Evolutionary conservation across 2,113 vertebrate genomes (phyloP), one percentile per base, ranked within the genome.

Genomic region (Varanus salvator): DNA sequence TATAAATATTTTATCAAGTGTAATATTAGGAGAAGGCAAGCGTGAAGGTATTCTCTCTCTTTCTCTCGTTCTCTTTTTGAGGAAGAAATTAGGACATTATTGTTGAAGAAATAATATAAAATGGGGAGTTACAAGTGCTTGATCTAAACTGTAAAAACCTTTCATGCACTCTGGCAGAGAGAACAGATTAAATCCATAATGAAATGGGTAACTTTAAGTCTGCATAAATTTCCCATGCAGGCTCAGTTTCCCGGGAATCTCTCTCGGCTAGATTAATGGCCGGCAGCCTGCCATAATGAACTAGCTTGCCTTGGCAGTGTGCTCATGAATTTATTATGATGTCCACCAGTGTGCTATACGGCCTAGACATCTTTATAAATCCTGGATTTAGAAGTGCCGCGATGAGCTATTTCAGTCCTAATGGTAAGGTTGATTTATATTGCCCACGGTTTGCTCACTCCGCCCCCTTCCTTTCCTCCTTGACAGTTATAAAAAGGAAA

Each of bases 261-360:
- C 96, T 97, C 97, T 95, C 93, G 95, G 97, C 97, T 98, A 99
- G 98, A 99, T 99, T 98, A 98, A 98, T 98, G 98, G 97, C 98
- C 97, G 97, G 97, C 98, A 98, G 98, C 97, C 97, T 96, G 94
- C 95, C 97, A 98, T 99, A 99, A 98, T 98, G 98, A 99, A 99
- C 98, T 98, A 97, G 94, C 98, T 98, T 98, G 97, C 97, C 97
- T 98, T 98, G 98, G 98, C 98, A 99, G 97, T 98, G 95, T 97
- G 96, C 98, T 98, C 97, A 97, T 98, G 98, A 98, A 99, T 99
- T 99, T 98, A 99, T 99, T 98, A 98, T 97, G 96, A 97, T 98
- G 98, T 98, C 98, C 98, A 98, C 98, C 97, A 98, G 97, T 98
- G 98, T 97, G 98, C 98, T 97, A 98, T 98, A 97, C 93, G 96